Evolutionary conservation across 35 echinoderm and acorn worm genomes (phyloP).

Genomic region (Apostichopus parvimensis): DNA sequence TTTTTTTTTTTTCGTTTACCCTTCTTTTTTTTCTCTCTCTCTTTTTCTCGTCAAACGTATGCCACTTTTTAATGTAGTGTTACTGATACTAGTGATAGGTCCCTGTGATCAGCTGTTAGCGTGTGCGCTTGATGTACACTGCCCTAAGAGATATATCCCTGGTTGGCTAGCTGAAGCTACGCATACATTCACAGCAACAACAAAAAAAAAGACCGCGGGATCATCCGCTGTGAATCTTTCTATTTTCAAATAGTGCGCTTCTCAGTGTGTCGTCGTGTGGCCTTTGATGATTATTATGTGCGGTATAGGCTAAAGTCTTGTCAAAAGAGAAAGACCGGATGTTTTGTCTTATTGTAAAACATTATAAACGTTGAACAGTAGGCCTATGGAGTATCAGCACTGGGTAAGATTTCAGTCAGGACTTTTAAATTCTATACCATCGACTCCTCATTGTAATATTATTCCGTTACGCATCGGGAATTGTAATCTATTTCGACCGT

Average conservation of each 20-base stretch:
- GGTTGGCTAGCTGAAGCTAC: not conserved
- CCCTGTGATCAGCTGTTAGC: not conserved
- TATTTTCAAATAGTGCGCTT: not conserved
- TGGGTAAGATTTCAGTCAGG: not conserved
- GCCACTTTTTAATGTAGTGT: not conserved
- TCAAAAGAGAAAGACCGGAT: conserved; percentile 2
- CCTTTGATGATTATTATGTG: not conserved
- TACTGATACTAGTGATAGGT: not conserved
- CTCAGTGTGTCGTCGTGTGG: not conserved
- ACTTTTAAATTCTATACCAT: not conserved
- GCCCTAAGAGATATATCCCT: not conserved
- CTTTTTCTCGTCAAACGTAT: not conserved
- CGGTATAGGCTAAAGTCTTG: not conserved
- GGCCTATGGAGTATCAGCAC: not conserved
- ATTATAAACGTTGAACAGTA: conserved; percentile 3
- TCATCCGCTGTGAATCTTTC: too few relatives aligned
- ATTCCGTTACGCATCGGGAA: conserved; percentile 35
- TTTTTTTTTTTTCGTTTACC: too few relatives aligned
- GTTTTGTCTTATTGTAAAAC: conserved; percentile 5
- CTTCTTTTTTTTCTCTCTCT: not conserved
- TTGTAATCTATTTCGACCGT: conserved; percentile 2
- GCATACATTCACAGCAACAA: not conserved
- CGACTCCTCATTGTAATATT: conserved; percentile 25
- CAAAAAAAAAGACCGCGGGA: too few relatives aligned
- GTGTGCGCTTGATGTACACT: not conserved